Evolutionary conservation across 2,113 vertebrate genomes (phyloP).

Genomic region (Myodes glareolus): DNA sequence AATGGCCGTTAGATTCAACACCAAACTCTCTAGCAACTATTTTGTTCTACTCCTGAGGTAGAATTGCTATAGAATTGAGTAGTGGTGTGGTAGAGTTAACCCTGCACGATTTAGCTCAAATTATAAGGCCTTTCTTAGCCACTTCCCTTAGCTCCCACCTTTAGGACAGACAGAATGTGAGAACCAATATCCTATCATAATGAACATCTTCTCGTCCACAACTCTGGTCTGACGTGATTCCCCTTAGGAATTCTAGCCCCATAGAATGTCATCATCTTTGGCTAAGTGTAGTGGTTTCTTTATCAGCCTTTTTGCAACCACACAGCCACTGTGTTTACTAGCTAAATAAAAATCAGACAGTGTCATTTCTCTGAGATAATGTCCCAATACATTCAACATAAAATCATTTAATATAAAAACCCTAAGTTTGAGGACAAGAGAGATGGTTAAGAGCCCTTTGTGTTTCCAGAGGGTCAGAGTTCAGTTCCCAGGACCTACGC

Average conservation of each 20-base stretch:
- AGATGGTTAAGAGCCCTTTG: background rate
- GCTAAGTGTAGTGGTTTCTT: background rate
- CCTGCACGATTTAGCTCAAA: background rate
- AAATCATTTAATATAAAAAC: slow-evolving; percentile 58
- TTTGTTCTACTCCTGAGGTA: background rate
- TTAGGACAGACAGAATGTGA: background rate
- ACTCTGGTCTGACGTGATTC: background rate
- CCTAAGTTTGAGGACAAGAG: background rate
- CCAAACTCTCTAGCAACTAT: background rate
- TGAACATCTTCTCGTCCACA: slow-evolving; percentile 1
- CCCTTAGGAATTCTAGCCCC: background rate
- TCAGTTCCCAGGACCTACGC: background rate
- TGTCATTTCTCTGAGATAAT: slow-evolving; percentile 13
- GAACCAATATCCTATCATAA: background rate
- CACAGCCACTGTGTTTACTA: background rate
- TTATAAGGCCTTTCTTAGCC: background rate
- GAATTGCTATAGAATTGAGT: background rate
- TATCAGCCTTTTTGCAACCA: slow-evolving; percentile 10
- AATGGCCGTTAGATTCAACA: background rate
- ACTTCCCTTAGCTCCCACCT: background rate
- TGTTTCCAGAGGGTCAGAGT: background rate
- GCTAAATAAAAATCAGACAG: slow-evolving; percentile 34
- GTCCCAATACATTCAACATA: slow-evolving; percentile 45
- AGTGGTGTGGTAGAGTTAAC: background rate
- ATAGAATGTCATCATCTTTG: background rate